Evolutionary conservation across 2,888 invertebrate genomes (phyloP), one percentile per base, ranked within the genome.

Genomic region (Belgica antarctica): DNA sequence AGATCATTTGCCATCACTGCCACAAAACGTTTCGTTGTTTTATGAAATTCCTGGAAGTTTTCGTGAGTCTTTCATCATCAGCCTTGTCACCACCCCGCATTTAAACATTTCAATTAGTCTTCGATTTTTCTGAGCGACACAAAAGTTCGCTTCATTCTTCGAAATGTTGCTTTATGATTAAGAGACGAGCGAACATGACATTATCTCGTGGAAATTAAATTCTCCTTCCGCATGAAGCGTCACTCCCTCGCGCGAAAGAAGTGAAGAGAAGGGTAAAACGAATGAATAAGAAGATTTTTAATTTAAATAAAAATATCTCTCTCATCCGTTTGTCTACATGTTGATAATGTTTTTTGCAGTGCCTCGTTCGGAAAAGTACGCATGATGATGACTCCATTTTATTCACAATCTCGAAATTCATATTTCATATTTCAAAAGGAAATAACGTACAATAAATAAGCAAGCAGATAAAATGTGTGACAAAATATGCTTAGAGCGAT

Each of bases 361-460:
- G n/a, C 34, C 19, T 34, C 5, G 3, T 62, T 17, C 25, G 15
- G 1, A 24, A 61, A 34, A 34, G 4, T 34, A 12, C 27, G 15
- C 24, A 57, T 17, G 57, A 63, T 41, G 63, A 63, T 41, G 65
- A 63, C 47, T 66, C 22, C 61, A 27, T 61, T 36, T 63, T 19
- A 41, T 27, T 47, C 31, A 27, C 68, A 68, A 68, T 68, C 68
- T 68, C 31, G 52, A 68, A 68, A 68, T 68, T 68, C 68, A 68
- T 68, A 68, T 57, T 68, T 68, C 68, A 68, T 68, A 68, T 65
- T 68, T n/a, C 24, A 57, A 57, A 66, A 52, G 68, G 68, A 68
- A 68, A 68, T 57, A 68, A 28, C 57, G 34, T 68, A 57, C 68
- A 68, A 68, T 68, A 68, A 68, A 68, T 68, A 57, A 41, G 36